A percentile compares a stretch with the other conserved stretches of the same genome.
Evolutionary conservation across 2,113 vertebrate genomes (phyloP).

Genomic region (Columbina picui): DNA sequence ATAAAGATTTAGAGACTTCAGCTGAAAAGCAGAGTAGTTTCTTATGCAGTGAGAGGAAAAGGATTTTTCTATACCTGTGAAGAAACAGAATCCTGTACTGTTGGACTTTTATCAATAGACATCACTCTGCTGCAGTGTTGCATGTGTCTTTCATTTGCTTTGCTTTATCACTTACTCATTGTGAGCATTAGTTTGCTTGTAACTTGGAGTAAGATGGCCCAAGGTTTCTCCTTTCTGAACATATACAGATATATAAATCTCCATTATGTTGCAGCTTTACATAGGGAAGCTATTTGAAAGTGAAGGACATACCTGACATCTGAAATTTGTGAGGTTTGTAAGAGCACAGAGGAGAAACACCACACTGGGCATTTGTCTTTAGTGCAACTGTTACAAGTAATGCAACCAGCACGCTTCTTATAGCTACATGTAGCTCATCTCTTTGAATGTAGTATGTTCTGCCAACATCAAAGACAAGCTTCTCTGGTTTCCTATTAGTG

Average conservation of each 20-base stretch:
- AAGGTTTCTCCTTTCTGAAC: neutral
- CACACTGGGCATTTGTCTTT: neutral
- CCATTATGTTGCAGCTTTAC: neutral
- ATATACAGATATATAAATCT: neutral
- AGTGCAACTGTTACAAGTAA: neutral
- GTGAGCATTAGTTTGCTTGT: neutral
- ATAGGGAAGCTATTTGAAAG: neutral
- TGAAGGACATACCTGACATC: neutral
- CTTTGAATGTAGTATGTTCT: neutral
- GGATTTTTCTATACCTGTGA: neutral
- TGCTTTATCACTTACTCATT: neutral
- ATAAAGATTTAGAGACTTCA: neutral
- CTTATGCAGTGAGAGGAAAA: neutral
- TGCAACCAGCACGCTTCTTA: neutral
- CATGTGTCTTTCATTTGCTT: neutral
- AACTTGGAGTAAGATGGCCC: neutral
- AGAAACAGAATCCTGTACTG: neutral
- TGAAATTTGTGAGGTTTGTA: neutral
- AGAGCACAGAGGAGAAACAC: neutral
- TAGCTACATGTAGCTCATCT: neutral
- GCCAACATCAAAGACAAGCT: neutral
- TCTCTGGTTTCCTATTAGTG: constrained; percentile 4
- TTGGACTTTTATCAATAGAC: neutral
- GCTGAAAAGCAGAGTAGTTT: neutral
- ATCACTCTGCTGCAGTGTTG: neutral